Evolutionary conservation across 2,797 vertebrate genomes (phyloP).

Genomic region (Squalus acanthias): DNA sequence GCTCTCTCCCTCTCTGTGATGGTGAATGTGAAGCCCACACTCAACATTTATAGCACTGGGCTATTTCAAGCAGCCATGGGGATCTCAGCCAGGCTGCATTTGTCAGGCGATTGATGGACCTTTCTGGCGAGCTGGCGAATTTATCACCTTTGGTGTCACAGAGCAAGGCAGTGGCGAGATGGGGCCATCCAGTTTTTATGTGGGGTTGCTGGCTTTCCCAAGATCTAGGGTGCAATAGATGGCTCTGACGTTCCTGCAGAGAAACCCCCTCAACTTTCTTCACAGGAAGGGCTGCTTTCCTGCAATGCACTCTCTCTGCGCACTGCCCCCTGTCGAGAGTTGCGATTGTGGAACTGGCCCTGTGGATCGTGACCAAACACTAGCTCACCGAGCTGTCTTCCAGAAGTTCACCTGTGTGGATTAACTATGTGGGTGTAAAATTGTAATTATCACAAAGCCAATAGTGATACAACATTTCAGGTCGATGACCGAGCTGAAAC

Average conservation of each 20-base stretch:
- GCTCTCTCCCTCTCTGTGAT: too few species aligned
- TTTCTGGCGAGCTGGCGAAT: not conserved
- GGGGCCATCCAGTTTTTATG: not conserved
- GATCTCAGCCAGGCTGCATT: not conserved
- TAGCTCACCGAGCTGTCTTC: too few species aligned
- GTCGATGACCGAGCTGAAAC: too few species aligned
- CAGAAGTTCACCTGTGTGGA: not conserved
- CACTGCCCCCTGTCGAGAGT: too few species aligned
- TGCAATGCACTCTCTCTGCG: not conserved
- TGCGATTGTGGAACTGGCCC: not conserved
- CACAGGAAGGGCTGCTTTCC: not conserved
- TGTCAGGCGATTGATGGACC: not conserved
- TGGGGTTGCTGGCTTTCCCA: not conserved
- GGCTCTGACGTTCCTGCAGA: not conserved
- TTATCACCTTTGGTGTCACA: not conserved
- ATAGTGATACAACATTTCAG: too few species aligned
- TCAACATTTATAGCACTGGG: not conserved
- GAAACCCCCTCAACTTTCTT: not conserved
- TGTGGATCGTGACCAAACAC: not conserved
- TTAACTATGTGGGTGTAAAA: not conserved
- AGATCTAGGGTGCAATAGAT: too few species aligned
- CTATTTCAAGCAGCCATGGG: not conserved
- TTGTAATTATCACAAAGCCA: not conserved
- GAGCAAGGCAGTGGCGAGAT: not conserved
- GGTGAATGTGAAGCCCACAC: not conserved